phyloP scores from a whole-genome alignment of 2,113 vertebrate species.

The Otocyon megalotis region DNA sequence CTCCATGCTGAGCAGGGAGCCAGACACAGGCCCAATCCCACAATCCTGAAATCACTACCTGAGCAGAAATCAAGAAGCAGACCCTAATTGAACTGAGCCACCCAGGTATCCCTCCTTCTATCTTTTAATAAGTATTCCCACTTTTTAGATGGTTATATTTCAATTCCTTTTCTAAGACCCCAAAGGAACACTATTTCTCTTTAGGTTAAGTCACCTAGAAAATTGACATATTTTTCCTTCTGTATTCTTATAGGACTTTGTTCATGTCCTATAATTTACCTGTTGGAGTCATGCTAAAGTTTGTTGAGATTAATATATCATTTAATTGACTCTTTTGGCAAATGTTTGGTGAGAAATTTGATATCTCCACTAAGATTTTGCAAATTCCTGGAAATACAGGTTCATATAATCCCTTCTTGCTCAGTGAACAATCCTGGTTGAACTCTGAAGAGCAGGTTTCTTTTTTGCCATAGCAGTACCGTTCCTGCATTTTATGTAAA shows the following conservation, averaged over 20 bases:
- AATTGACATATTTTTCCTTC: background rate
- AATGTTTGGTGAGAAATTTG: background rate
- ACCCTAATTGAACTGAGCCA: background rate
- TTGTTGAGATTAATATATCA: background rate
- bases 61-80: background rate
- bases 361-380: background rate
- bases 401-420: background rate
- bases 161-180: background rate
- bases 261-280: background rate
- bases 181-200: background rate
- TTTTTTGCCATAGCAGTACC: background rate
- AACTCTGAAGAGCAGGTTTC: background rate
- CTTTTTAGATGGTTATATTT: background rate
- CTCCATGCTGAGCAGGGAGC: no score
- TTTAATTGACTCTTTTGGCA: background rate
- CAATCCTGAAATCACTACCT: background rate
- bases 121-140: background rate
- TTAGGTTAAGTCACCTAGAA: background rate
- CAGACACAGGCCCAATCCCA: background rate
- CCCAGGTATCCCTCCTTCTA: background rate
- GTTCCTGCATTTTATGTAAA: background rate
- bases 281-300: background rate
- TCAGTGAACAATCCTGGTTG: background rate
- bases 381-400: background rate
- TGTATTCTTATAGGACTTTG: background rate